Evolutionary conservation across 2,113 vertebrate species (phyloP).

Genomic region (Ailurus styani): DNA sequence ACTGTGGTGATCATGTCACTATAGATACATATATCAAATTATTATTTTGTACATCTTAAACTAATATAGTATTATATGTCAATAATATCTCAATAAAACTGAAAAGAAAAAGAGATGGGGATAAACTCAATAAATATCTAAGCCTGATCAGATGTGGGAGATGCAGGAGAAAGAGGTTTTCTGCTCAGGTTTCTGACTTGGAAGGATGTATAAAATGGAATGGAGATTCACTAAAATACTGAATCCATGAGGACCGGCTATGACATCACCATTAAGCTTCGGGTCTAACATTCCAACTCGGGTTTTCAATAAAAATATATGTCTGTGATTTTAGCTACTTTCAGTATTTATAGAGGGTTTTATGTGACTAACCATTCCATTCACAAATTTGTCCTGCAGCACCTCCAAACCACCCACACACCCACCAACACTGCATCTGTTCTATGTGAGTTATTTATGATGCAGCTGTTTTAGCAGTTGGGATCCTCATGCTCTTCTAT

Average conservation of each 20-base stretch:
- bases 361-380: constrained; percentile 69
- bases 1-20: not conserved
- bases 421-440: constrained; percentile 39
- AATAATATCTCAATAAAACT: not conserved
- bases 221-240: not conserved
- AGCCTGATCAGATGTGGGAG: too few relatives aligned
- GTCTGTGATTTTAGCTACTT: constrained; percentile 33
- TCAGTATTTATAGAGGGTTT: constrained; percentile 56
- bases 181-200: not conserved
- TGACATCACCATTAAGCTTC: constrained; percentile 38
- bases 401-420: constrained; percentile 35
- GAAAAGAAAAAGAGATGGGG: not conserved
- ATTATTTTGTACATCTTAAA: not conserved
- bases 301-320: constrained; percentile 51
- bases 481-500: constrained; percentile 56
- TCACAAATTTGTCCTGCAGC: constrained; percentile 45
- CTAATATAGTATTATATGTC: not conserved
- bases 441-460: constrained; percentile 74
- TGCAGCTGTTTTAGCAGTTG: constrained; percentile 79
- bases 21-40: not conserved
- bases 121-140: not conserved
- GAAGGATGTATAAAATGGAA: not conserved
- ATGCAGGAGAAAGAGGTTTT: not conserved
- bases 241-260: not conserved
- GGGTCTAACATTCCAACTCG: constrained; percentile 28